Evolutionary conservation across 2,113 vertebrate species (phyloP), one percentile per base, ranked within the genome.

Genomic region (Aplodontia rufa): DNA sequence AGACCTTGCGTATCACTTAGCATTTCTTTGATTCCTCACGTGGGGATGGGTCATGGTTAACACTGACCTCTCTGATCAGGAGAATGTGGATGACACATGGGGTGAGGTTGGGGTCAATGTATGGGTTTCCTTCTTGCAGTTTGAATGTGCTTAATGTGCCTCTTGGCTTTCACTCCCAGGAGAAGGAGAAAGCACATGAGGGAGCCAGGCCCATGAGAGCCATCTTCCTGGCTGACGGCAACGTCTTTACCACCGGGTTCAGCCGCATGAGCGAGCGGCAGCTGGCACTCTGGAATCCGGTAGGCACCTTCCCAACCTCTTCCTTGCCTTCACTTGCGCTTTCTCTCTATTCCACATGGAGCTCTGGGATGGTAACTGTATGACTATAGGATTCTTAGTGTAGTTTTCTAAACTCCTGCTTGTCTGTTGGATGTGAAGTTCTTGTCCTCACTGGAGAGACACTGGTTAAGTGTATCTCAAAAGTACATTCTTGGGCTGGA

Each of bases 201-300:
- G 99, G 99, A 2, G 99, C 99, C 1, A 98, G 99, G 11, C 99
- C 99, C 66, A 99, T 99, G 99, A 98, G 99, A 87, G 99, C 99
- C 97, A 99, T 99, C 97, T 99, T 99, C 97, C 98, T 99, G 22
- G 96, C 99, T 0, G 99, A 99, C 0, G 99, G 99, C 26, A 99
- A 99, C 10, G 96, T 99, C 97, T 99, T 99, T 97, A 99, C 99
- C 62, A 99, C 99, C 0, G 99, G 99, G 8, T 99, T 99, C 98
- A 99, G 99, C 96, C 99, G 99, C 97, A 99, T 99, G 99, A 99
- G 99, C 0, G 99, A 99, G 96, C 98, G 99, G 96, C 99, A 99
- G 97, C 98, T 99, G 1, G 99, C 99, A 0, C 99, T 99, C 82
- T 99, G 99, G 99, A 99, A 99, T 88, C 98, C 98, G 55, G 99